phyloP scores from a whole-genome alignment of 2,113 vertebrate genomes.

The Cyprinodon brontotheroides region DNA sequence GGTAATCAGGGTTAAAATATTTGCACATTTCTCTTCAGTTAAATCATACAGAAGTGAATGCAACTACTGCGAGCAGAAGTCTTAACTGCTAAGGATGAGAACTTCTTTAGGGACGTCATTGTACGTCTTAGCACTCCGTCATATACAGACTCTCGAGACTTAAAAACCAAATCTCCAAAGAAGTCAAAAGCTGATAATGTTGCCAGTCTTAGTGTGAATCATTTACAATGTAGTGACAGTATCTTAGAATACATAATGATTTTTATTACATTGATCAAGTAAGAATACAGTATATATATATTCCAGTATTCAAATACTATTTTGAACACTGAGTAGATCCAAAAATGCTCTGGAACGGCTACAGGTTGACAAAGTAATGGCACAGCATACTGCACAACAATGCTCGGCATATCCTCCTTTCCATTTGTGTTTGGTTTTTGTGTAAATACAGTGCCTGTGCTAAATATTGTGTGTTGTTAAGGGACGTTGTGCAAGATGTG shows the following conservation, averaged over 20 bases:
- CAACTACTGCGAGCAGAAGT: constrained; percentile 65
- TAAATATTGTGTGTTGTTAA: constrained; percentile 76
- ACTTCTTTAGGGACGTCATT: constrained; percentile 15
- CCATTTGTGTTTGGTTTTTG: constrained; percentile 35
- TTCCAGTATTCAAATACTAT: constrained; percentile 54
- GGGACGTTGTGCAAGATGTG: constrained; percentile 79
- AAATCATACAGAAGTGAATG: constrained; percentile 42
- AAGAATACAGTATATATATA: constrained; percentile 61
- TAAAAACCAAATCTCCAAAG: constrained; percentile 67
- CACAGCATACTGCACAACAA: constrained; percentile 64
- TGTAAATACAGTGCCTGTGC: constrained; percentile 75
- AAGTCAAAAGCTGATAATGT: constrained; percentile 40
- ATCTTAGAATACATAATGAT: constrained; percentile 58
- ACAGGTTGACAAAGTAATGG: constrained; percentile 68
- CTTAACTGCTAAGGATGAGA: constrained; percentile 49
- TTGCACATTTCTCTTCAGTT: constrained; percentile 66
- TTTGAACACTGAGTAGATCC: constrained; percentile 58
- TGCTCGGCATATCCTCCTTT: constrained; percentile 59
- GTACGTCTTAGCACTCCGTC: constrained; percentile 35
- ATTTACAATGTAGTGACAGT: constrained; percentile 45
- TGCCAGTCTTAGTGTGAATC: constrained; percentile 36
- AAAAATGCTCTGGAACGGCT: constrained; percentile 51
- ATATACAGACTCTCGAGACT: constrained; percentile 53
- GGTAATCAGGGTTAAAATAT: constrained; percentile 58
- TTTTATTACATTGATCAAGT: constrained; percentile 48